Percentiles rank a stretch among this genome's conserved stretches.
These are phyloP conservation scores for Tribolium madens DNA, from an alignment of 1,140 invertebrate species.

Conservation along the genomic window DNA sequence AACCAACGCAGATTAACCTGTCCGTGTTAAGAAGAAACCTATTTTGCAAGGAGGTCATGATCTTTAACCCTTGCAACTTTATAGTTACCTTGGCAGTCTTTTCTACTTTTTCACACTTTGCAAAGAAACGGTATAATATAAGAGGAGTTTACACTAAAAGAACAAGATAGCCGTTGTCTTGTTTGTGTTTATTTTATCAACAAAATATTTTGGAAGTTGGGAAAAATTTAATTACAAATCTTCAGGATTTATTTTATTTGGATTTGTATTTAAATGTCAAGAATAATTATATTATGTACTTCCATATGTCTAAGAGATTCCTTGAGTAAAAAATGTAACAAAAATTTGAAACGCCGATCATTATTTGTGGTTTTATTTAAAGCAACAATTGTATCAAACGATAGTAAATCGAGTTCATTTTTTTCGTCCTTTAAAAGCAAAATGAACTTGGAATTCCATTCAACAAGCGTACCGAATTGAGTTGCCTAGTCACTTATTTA, in stretches of 20 bases:
- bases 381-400: conserved; percentile 1
- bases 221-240: no score
- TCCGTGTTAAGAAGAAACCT: background rate
- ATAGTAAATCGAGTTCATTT: conserved; percentile 21
- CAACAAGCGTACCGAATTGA: background rate
- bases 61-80: background rate
- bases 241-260: no score
- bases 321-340: no score
- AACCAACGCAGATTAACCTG: background rate
- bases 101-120: background rate
- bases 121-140: background rate
- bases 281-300: no score
- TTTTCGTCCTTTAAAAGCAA: conserved; percentile 2
- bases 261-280: no score
- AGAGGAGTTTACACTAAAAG: background rate
- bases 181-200: no score
- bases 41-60: background rate
- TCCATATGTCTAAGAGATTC: no score
- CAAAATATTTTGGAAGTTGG: no score
- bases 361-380: background rate
- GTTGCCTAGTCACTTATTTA: conserved; percentile 15
- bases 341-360: background rate
- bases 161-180: no score
- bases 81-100: background rate
- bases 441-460: conserved; percentile 20